Conservation (phyloP, 2,113 vertebrate genomes). For the Colius striatus region DNA sequence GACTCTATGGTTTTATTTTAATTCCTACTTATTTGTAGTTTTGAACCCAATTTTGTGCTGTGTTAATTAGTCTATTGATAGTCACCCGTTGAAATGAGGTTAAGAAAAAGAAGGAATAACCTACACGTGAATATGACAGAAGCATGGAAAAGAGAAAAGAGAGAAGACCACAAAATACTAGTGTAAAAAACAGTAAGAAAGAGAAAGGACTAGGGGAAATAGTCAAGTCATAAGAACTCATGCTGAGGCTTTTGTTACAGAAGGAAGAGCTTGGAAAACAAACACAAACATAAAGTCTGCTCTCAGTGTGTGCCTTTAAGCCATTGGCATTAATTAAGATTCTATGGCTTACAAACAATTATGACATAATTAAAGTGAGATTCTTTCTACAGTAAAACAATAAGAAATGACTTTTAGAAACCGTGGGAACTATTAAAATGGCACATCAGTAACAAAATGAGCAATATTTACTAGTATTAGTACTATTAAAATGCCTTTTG, state of each 20-base stretch:
- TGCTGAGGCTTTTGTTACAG: constrained; percentile 35
- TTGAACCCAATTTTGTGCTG: not conserved
- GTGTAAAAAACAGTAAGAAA: not conserved
- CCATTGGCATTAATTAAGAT: constrained; percentile 84
- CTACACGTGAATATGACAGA: not conserved
- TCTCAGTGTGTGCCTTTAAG: constrained; percentile 78
- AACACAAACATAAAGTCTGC: constrained; percentile 70
- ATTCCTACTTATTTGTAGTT: not conserved
- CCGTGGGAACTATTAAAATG: constrained; percentile 78
- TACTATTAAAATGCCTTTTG: constrained; percentile 83
- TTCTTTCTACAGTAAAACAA: constrained; percentile 83
- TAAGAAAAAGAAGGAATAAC: not conserved
- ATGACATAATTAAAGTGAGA: constrained; percentile 85
- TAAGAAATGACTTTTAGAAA: constrained; percentile 84
- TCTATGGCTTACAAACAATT: constrained; percentile 85
- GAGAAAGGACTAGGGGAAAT: not conserved
- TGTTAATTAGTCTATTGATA: not conserved
- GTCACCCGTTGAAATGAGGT: not conserved
- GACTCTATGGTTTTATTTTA: not conserved
- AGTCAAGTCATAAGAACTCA: not conserved
- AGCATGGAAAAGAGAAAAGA: not conserved
- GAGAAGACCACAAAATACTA: not conserved
- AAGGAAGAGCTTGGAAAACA: constrained; percentile 68
- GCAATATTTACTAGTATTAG: constrained; percentile 86
- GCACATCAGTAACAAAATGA: constrained; percentile 82